Base-by-base conservation (phyloP, 2,113 vertebrate species). In the Eolophus roseicapilla region DNA sequence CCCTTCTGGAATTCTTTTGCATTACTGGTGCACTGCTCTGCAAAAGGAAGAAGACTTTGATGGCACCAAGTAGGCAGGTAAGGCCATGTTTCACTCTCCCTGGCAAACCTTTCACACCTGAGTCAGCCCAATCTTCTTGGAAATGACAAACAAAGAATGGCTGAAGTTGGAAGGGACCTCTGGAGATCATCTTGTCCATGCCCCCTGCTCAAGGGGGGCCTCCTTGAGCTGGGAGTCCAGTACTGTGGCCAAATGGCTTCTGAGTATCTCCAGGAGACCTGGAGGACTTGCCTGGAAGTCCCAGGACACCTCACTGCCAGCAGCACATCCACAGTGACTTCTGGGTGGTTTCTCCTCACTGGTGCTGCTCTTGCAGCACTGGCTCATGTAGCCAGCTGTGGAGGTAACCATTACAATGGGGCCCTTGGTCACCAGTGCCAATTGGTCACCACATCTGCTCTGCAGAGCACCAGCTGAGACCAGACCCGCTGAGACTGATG, bases 391-490 rank as follows among this genome's bases (percentile, higher is more conserved):
- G 44, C 28, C 50, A 44, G 28, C 28, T 35, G n/a, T n/a, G n/a
- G 55, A 81, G 20, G 23, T 39, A 60, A 67, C 13, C 3, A 0
- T 35, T n/a, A 46, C 13, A 29, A 63, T 27, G 39, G 23, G 31
- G 25, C 12, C 1, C 31, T 1, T 24, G 29, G 24, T 44, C 47
- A 17, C 52, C 1, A 0, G 0, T 10, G 65, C 10, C 44, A 24
- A 23, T 25, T 1, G 1, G 50, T 28, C 78, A 83, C 68, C 21
- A 33, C 39, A 52, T 15, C 62, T 82, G 52, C 62, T 52, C 24
- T 3, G 7, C 2, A 1, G 53, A 77, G 41, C 28, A 20, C 17
- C n/a, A n/a, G 57, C 21, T 80, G n/a, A 50, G 68, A 18, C 12
- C 20, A 49, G 35, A 11, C 53, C 63, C 37, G 6, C 33, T 20